These are phyloP conservation scores for Polyploca ridens DNA, from an alignment of 2,888 invertebrate species.

Conservation along the genomic window DNA sequence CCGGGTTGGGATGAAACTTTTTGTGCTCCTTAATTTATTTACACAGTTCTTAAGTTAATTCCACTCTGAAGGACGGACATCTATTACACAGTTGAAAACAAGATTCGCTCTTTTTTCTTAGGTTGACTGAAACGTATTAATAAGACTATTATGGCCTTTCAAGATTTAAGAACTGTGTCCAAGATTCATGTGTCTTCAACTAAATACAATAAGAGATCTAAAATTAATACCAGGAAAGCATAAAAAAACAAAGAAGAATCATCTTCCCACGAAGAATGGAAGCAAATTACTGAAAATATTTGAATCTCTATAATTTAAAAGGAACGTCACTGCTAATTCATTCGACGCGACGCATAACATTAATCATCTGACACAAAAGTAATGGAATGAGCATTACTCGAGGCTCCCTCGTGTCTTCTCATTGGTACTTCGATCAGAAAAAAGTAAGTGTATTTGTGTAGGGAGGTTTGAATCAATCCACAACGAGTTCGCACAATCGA, in stretches of 20 bases:
- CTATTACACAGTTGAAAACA: neutral
- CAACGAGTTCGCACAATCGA: neutral
- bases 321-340: neutral
- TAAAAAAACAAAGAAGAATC: neutral
- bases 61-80: neutral
- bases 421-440: neutral
- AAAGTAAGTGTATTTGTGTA: neutral
- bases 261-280: neutral
- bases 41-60: slow-evolving; percentile 51
- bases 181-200: too few relatives aligned
- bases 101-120: neutral
- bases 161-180: too few relatives aligned
- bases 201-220: too few relatives aligned
- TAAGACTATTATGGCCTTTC: too few relatives aligned
- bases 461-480: slow-evolving; percentile 1
- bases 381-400: neutral
- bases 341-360: neutral
- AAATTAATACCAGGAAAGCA: neutral
- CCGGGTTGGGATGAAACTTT: slow-evolving; percentile 33
- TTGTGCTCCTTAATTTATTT: slow-evolving; percentile 46
- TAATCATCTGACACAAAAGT: neutral
- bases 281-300: neutral
- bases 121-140: too few relatives aligned
- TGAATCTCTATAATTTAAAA: neutral
- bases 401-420: neutral